These are phyloP conservation scores for Escarpia spicata DNA, from an alignment of 2,888 invertebrate species.

Conservation along the genomic window DNA sequence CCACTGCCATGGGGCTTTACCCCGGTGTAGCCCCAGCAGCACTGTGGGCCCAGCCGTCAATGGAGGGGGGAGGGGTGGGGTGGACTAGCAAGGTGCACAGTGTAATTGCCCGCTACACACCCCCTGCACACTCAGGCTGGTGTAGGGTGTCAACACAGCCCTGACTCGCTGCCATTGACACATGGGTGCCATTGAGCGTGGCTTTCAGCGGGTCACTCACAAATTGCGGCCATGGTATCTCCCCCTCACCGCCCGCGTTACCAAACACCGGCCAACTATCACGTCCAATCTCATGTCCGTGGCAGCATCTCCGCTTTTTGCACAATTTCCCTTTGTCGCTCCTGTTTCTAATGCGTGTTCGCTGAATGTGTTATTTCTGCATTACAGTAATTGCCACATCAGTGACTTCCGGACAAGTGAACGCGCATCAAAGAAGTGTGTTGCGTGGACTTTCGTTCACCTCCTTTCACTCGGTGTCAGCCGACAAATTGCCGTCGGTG, in stretches of 20 bases:
- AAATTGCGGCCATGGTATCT: slow-evolving; percentile 1
- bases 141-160: neutral
- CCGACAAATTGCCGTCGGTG: neutral
- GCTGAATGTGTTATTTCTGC: slow-evolving; percentile 11
- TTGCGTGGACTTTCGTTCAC: neutral
- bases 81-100: neutral
- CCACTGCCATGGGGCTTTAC: neutral
- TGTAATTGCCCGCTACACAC: neutral
- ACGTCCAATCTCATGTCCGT: neutral
- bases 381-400: slow-evolving; percentile 5
- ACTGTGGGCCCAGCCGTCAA: neutral
- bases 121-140: neutral
- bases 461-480: neutral
- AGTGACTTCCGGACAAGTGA: neutral
- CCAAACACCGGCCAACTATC: slow-evolving; percentile 5
- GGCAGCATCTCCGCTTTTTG: neutral
- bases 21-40: neutral
- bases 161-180: neutral
- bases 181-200: neutral
- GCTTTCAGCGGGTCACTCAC: neutral
- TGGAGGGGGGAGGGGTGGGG: neutral
- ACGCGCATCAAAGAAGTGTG: neutral
- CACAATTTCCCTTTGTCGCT: neutral
- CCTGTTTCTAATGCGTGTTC: neutral
- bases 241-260: neutral